Evolutionary conservation across 2,888 invertebrate genomes (phyloP), one percentile per base, ranked within the genome.

Genomic region (Tenthredo distinguenda): DNA sequence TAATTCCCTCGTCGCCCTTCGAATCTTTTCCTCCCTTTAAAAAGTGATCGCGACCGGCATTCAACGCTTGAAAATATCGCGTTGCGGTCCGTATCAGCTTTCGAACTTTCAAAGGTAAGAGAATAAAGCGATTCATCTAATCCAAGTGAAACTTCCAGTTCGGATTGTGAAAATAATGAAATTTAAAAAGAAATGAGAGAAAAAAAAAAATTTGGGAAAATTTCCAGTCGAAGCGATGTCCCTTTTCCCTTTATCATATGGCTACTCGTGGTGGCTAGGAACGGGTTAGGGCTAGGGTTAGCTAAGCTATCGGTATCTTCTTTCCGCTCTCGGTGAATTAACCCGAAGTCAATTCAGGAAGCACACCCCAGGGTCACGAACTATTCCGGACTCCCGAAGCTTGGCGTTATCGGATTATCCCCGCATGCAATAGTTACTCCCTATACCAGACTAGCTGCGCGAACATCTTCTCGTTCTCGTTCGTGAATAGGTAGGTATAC

Each of bases 401-500:
- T 83, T 83, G 83, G 83, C 83, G 83, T 83, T 68, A 83, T 83
- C 83, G 83, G 83, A 83, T 83, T 83, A 83, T 83, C 68, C 68
- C 47, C 18, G 83, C 47, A 47, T 83, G 65, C 62, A 68, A 83
- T 43, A 83, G 68, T 68, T 47, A 40, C 47, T 9, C 31, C 15
- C 65, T 47, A 47, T 15, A n/a, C 34, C 5, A 0, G 40, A 68
- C 43, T 47, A 34, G 12, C n/a, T 31, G 26, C 43, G 7, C 7
- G 47, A 83, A 47, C 83, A 68, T 83, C 83, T 68, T 37, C 62
- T 34, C 47, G 83, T 83, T 68, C 83, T 37, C 15, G 50, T 37
- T 81, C 18, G n/a, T 21, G 55, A 77, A 74, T 26, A 31, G 4
- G 7, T 34, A 37, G 26, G 26, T 26, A 26, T 37, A 50, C 43